A percentile compares a stretch with the other conserved stretches of the same genome.
Conservation (phyloP, 2,797 vertebrate genomes). For the Enteromius unitaeniatus region DNA sequence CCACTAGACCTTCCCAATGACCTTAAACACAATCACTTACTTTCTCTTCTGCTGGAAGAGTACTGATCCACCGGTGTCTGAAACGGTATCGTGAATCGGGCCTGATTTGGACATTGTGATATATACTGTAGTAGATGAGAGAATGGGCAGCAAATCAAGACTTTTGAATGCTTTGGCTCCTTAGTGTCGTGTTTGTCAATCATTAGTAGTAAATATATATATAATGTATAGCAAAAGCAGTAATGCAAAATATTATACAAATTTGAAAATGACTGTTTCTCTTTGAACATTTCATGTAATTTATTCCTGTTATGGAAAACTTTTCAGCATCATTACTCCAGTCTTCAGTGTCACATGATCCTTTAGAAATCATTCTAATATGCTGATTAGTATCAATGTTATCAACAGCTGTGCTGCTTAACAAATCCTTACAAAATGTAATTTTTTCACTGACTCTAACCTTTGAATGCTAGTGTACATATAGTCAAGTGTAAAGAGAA, state of each 20-base stretch:
- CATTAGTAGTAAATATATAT: neutral
- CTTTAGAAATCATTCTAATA: neutral
- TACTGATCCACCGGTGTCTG: neutral
- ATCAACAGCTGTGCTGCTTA: neutral
- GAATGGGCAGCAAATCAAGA: neutral
- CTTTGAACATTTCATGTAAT: neutral
- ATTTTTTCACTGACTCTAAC: neutral
- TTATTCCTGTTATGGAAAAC: neutral
- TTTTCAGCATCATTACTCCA: neutral
- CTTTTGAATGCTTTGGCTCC: neutral
- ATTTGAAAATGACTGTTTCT: neutral
- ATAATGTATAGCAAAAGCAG: neutral
- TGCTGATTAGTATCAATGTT: neutral
- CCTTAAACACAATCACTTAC: conserved; percentile 29
- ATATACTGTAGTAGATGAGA: neutral
- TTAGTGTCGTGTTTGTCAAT: neutral
- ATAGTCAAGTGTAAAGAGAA: neutral
- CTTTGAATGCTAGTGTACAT: neutral
- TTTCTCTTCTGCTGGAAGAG: neutral
- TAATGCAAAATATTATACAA: neutral
- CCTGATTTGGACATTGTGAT: neutral
- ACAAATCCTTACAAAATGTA: neutral
- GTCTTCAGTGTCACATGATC: neutral
- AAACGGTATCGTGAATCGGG: neutral
- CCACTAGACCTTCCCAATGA: conserved; percentile 42